Conservation (phyloP, 1,140 invertebrate species). For the Procambarus virginalis region DNA sequence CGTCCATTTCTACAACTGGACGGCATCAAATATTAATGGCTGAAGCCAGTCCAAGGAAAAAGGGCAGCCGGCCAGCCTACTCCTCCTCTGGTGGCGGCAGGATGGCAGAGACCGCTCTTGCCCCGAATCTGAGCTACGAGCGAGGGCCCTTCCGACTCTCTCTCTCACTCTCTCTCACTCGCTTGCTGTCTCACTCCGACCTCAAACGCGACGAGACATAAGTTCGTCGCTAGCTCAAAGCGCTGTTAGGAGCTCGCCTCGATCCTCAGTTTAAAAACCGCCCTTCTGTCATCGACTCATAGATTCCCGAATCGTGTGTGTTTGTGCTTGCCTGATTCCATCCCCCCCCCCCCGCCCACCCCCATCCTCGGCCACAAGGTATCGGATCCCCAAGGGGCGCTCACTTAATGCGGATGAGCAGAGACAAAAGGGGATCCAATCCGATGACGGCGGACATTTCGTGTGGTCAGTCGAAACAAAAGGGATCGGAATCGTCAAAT, state of each 20-base stretch:
- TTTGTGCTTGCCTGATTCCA: neutral
- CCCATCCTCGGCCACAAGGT: constrained; percentile 13
- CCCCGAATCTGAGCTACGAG: constrained; percentile 27
- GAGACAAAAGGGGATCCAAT: constrained; percentile 68
- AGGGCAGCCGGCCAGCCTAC: neutral
- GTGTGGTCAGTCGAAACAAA: constrained; percentile 69
- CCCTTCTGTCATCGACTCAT: constrained; percentile 18
- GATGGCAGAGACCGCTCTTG: constrained; percentile 20
- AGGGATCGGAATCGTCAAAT: constrained; percentile 67
- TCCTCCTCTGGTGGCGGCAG: constrained; percentile 23
- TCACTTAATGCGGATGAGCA: constrained; percentile 69
- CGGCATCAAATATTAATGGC: constrained; percentile 56
- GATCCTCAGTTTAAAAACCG: constrained; percentile 15
- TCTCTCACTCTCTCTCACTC: too few relatives aligned
- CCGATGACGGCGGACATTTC: constrained; percentile 68
- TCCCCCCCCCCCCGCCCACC: too few relatives aligned
- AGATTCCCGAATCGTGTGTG: constrained; percentile 35
- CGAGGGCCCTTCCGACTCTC: too few relatives aligned
- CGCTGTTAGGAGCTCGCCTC: neutral
- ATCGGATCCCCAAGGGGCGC: constrained; percentile 61
- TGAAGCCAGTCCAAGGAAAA: constrained; percentile 23
- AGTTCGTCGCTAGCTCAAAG: neutral
- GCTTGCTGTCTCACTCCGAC: constrained; percentile 6
- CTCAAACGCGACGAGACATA: constrained; percentile 4
- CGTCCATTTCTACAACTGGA: constrained; percentile 64